These are phyloP conservation scores for Alloscopus bannaensis DNA, from an alignment of 2,888 invertebrate species.

Conservation along the genomic window DNA sequence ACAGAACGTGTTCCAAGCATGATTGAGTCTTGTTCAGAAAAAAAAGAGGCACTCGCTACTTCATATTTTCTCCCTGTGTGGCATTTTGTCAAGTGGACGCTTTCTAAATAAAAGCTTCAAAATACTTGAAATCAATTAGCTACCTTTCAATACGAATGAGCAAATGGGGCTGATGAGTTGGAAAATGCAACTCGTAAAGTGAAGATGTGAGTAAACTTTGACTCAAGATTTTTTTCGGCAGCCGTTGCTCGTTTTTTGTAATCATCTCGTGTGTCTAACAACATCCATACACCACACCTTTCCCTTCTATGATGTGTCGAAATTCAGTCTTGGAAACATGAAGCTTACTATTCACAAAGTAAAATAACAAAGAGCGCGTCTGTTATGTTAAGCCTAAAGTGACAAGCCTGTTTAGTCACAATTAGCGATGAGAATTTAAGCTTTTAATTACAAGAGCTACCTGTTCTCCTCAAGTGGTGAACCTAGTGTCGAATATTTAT, in stretches of 20 bases:
- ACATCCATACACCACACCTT: neutral
- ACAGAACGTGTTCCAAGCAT: slow-evolving; percentile 31
- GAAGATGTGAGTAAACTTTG: slow-evolving; percentile 18
- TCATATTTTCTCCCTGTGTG: slow-evolving; percentile 61
- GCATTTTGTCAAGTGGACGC: slow-evolving; percentile 57
- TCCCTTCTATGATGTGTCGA: neutral
- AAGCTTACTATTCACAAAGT: neutral
- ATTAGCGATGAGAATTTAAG: no score
- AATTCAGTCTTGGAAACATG: neutral
- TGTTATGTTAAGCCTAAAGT: no score
- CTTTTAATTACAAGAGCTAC: no score
- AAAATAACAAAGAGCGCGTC: no score
- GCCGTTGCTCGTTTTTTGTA: neutral
- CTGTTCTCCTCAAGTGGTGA: no score
- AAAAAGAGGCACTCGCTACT: slow-evolving; percentile 22
- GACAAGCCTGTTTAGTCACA: no score
- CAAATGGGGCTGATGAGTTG: neutral
- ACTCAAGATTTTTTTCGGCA: neutral
- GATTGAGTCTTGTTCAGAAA: no score
- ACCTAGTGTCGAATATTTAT: no score
- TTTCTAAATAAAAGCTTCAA: slow-evolving; percentile 60
- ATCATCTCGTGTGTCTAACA: neutral
- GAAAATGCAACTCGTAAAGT: neutral
- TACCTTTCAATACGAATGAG: slow-evolving; percentile 33
- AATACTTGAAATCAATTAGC: slow-evolving; percentile 65